These are phyloP conservation scores for Oryzias dopingdopingensis DNA, from an alignment of 2,797 vertebrate species.

Conservation along the genomic window DNA sequence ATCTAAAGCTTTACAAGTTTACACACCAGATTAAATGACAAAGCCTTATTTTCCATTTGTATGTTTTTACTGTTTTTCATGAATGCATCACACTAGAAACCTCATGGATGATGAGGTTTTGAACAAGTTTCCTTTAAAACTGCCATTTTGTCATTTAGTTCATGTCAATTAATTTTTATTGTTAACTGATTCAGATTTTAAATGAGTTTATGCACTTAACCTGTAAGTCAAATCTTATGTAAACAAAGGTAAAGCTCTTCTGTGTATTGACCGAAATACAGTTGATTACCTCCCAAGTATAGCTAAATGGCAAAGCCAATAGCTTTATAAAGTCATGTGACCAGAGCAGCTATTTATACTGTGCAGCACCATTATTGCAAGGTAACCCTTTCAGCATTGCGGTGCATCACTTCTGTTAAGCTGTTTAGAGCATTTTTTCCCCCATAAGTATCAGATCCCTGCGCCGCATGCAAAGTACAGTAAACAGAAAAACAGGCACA, in stretches of 20 bases:
- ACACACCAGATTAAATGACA: no score
- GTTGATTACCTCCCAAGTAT: conserved; percentile 19
- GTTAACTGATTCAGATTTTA: no score
- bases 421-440: conserved; percentile 32
- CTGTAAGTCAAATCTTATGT: conserved; percentile 5
- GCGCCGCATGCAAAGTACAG: not conserved
- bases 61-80: not conserved
- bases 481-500: conserved; percentile 8
- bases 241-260: conserved; percentile 9
- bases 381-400: conserved; percentile 34
- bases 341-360: conserved; percentile 53
- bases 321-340: conserved; percentile 47
- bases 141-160: no score
- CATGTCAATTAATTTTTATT: no score
- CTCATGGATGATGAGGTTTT: conserved; percentile 1
- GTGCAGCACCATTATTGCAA: conserved; percentile 28
- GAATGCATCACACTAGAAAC: conserved; percentile 12
- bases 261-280: conserved; percentile 3
- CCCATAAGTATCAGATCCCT: conserved; percentile 9
- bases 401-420: conserved; percentile 15
- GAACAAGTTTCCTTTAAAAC: not conserved
- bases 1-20: no score
- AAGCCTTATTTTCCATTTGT: not conserved
- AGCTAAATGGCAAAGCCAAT: conserved; percentile 18
- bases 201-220: conserved; percentile 15